phyloP scores from a whole-genome alignment of 2,888 invertebrate species.

The Scelioninae gen. 1 region DNA sequence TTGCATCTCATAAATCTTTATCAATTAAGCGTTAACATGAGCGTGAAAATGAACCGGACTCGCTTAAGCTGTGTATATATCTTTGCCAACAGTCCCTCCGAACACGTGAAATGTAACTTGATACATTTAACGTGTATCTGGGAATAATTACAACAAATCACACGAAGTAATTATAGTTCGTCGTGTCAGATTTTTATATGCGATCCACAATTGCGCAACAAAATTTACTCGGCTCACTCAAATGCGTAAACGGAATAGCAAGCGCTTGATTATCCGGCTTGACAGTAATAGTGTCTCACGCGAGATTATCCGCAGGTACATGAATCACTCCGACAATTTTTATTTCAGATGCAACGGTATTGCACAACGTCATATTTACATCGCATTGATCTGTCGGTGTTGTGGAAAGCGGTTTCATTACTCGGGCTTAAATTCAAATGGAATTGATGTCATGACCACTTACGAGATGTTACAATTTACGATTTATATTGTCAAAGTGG shows the following conservation, averaged over 20 bases:
- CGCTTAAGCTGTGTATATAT: too few relatives aligned
- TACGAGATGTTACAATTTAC: constrained; percentile 40
- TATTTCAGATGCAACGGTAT: constrained; percentile 47
- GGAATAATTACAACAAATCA: constrained; percentile 58
- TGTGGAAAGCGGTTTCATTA: constrained; percentile 46
- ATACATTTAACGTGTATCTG: constrained; percentile 48
- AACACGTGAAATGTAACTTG: constrained; percentile 45
- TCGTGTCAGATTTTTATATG: constrained; percentile 34
- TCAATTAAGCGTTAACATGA: constrained; percentile 38
- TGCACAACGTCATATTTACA: constrained; percentile 65
- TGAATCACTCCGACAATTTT: constrained; percentile 61
- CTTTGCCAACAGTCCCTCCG: constrained; percentile 30
- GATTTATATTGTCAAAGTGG: constrained; percentile 1
- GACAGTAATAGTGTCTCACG: constrained; percentile 58
- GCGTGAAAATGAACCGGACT: constrained; percentile 27
- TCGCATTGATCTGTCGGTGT: constrained; percentile 36
- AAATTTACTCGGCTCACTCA: constrained; percentile 38
- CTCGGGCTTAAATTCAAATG: constrained; percentile 20
- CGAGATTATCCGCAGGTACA: constrained; percentile 59
- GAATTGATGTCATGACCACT: constrained; percentile 57
- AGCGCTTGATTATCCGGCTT: constrained; percentile 38
- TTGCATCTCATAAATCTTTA: constrained; percentile 37
- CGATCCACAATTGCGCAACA: constrained; percentile 57
- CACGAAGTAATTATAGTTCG: constrained; percentile 50
- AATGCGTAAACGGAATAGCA: constrained; percentile 52